Evolutionary conservation across 2,113 vertebrate species (phyloP), one percentile per base, ranked within the genome.

Genomic region (Brachypteracias leptosomus): DNA sequence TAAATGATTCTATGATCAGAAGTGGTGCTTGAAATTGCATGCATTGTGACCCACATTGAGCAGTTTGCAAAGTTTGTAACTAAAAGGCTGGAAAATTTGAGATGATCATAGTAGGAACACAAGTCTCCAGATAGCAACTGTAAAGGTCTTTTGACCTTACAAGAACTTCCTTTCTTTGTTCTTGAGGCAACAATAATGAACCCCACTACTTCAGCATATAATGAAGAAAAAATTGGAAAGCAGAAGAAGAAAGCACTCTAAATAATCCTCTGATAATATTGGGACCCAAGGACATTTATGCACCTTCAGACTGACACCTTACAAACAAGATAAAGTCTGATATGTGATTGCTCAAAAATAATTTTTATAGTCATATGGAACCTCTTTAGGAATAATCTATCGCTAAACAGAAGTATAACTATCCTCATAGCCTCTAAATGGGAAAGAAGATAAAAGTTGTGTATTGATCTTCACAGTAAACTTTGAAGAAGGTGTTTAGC

Each of bases 401-500:
- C 57, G 55, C 44, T 81, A 85, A 91, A 81, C 2, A 67, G 35
- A 82, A 92, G 9, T 57, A 26, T 49, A 93, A 92, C 35, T 87
- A 95, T 21, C 21, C 21, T 89, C 33, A 75, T 2, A 87, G 55
- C 9, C 10, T 51, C 55, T 67, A 76, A 93, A 88, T 0, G 20
- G 77, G 63, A 80, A 88, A 76, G 59, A 91, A 85, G 82, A 95
- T 93, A 62, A 86, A 97, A 97, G 88, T 13, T 74, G 46, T 29
- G 35, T 62, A 89, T 78, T 95, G 89, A 89, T 95, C 92, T 89
- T 90, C 89, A 89, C 47, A 92, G 83, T 22, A 77, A 94, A 90
- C 80, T 95, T 84, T 92, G 90, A 95, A 94, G 92, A 89, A 76
- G 29, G 79, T 74, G 61, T 93, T 95, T 71, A 92, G 72, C 38